A percentile compares a stretch with the other conserved stretches of the same genome.
phyloP scores from a whole-genome alignment of 2,797 vertebrate genomes.

The Megalops cyprinoides region DNA sequence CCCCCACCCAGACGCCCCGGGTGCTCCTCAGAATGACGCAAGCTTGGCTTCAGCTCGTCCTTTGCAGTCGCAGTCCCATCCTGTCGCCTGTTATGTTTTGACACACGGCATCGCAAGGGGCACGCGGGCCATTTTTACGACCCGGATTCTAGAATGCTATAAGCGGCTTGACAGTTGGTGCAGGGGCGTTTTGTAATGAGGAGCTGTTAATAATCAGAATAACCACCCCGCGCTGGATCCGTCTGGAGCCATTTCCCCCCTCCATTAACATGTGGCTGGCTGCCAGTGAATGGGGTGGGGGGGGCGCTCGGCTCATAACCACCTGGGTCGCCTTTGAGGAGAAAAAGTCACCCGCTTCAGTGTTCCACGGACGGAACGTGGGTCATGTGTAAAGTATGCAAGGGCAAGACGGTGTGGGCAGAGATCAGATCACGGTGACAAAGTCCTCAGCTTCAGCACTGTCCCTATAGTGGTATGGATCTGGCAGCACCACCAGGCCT shows the following conservation, averaged over 20 bases:
- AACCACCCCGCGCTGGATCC: background rate
- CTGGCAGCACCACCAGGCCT: no score
- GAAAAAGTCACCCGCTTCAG: background rate
- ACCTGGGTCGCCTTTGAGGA: background rate
- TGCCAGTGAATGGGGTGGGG: background rate
- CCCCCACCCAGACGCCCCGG: background rate
- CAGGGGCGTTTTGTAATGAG: background rate
- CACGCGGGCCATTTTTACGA: background rate
- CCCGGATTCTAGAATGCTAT: background rate
- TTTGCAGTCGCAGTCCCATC: background rate
- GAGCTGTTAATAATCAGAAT: slow-evolving; percentile 11
- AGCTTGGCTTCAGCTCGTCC: background rate
- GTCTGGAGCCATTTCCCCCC: background rate
- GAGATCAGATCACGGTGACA: no score
- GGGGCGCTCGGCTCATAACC: background rate
- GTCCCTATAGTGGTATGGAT: no score
- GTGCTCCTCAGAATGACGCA: background rate
- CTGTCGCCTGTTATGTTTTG: background rate
- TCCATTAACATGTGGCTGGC: background rate
- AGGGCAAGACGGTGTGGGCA: no score
- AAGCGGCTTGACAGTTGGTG: background rate
- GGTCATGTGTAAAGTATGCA: no score
- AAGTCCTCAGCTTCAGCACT: no score
- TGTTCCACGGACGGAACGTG: no score
- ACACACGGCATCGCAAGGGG: background rate